A percentile compares a stretch with the other conserved stretches of the same genome.
These are phyloP conservation scores for Arremon aurantiirostris DNA, from an alignment of 2,797 vertebrate species.

Conservation along the genomic window DNA sequence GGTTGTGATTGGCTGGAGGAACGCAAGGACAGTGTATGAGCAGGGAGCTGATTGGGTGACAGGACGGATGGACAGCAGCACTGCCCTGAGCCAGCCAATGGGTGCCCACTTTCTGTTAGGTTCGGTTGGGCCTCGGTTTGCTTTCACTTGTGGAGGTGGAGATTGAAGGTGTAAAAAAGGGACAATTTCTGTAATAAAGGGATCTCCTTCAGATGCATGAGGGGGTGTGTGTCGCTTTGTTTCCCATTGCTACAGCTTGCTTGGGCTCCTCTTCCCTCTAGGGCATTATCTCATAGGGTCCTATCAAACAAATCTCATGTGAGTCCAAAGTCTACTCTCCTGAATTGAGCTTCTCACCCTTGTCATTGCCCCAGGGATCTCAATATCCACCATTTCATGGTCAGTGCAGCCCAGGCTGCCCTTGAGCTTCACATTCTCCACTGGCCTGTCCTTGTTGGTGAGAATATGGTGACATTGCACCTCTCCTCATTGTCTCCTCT, in stretches of 20 bases:
- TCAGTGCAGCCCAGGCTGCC: not conserved
- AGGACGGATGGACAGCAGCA: not conserved
- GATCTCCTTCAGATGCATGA: not conserved
- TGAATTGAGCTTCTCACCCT: not conserved
- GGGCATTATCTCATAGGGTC: not conserved
- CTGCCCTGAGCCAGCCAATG: not conserved
- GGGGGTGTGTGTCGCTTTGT: not conserved
- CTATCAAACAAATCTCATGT: not conserved
- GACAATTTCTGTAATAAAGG: not conserved
- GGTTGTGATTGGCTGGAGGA: not conserved
- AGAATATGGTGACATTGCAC: not conserved
- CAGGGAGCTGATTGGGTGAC: not conserved
- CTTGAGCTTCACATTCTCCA: not conserved
- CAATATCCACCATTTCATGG: not conserved
- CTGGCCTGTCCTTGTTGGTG: not conserved
- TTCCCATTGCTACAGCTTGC: not conserved
- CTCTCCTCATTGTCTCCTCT: not conserved
- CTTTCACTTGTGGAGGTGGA: not conserved
- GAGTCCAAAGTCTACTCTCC: not conserved
- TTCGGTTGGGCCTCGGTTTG: not conserved
- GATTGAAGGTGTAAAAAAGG: not conserved
- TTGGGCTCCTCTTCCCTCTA: not conserved
- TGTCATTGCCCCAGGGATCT: not conserved
- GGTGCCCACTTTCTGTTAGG: not conserved
- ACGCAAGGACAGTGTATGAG: not conserved